phyloP scores from a whole-genome alignment of 2,888 invertebrate genomes.

The Acanthosepion esculentum region DNA sequence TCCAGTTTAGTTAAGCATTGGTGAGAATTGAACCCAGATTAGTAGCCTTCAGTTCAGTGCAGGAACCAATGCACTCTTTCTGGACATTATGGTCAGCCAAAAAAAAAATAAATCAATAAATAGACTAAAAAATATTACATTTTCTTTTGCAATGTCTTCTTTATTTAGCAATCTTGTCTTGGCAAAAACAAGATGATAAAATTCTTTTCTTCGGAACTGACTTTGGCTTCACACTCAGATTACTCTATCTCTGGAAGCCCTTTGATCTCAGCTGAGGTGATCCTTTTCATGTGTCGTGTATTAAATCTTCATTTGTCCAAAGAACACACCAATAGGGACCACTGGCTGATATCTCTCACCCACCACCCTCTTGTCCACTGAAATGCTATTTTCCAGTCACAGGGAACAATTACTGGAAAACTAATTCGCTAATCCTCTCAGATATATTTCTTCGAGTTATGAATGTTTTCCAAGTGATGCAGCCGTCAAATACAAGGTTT shows the following conservation, averaged over 20 bases:
- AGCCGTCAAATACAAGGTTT: not conserved
- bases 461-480: not conserved
- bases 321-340: not conserved
- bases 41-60: not conserved
- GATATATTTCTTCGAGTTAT: conserved; percentile 9
- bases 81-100: not conserved
- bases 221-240: conserved; percentile 3
- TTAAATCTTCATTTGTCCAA: conserved; percentile 21
- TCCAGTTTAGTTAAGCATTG: no score
- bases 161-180: not conserved
- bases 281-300: not conserved
- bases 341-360: not conserved
- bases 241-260: not conserved
- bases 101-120: not conserved
- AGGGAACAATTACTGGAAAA: not conserved
- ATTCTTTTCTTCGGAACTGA: not conserved
- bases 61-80: not conserved
- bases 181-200: conserved; percentile 33
- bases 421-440: conserved; percentile 33
- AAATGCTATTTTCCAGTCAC: not conserved
- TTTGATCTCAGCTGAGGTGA: not conserved
- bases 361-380: not conserved
- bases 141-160: not conserved
- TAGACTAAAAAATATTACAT: not conserved
- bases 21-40: not conserved